Conservation (phyloP, 2,888 invertebrate genomes). For the Acrocera orbiculus region DNA sequence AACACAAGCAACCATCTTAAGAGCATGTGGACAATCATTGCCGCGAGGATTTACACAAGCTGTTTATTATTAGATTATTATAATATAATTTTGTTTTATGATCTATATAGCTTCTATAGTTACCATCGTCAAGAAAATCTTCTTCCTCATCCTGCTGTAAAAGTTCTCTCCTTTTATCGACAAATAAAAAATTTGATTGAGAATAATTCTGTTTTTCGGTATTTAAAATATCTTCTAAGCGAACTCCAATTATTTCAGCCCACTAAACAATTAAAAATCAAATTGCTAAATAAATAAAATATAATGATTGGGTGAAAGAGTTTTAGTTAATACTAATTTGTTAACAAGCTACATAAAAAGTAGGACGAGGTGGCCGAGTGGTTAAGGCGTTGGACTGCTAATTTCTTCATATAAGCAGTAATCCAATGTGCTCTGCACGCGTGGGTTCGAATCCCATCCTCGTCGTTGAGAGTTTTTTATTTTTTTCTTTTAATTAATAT, state of each 20-base stretch:
- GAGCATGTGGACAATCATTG: constrained; percentile 69
- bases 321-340: too few species aligned
- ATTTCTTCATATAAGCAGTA: too few species aligned
- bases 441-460: constrained; percentile 72
- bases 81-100: neutral
- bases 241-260: constrained; percentile 57
- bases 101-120: constrained; percentile 1
- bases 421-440: constrained; percentile 74
- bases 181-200: constrained; percentile 45
- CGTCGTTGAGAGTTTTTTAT: constrained; percentile 33
- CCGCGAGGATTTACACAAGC: constrained; percentile 45
- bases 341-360: too few species aligned
- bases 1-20: constrained; percentile 84
- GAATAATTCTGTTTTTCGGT: constrained; percentile 61
- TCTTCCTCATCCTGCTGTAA: constrained; percentile 82
- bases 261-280: constrained; percentile 16
- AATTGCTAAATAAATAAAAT: too few species aligned
- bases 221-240: constrained; percentile 75
- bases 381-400: constrained; percentile 74
- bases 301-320: too few species aligned
- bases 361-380: constrained; percentile 65
- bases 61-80: constrained; percentile 12
- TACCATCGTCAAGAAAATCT: constrained; percentile 92
- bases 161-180: constrained; percentile 62
- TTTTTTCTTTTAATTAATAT: constrained; percentile 1